Evolutionary conservation across 2,888 invertebrate genomes (phyloP).

Genomic region (Rotaria magnacalcarata): DNA sequence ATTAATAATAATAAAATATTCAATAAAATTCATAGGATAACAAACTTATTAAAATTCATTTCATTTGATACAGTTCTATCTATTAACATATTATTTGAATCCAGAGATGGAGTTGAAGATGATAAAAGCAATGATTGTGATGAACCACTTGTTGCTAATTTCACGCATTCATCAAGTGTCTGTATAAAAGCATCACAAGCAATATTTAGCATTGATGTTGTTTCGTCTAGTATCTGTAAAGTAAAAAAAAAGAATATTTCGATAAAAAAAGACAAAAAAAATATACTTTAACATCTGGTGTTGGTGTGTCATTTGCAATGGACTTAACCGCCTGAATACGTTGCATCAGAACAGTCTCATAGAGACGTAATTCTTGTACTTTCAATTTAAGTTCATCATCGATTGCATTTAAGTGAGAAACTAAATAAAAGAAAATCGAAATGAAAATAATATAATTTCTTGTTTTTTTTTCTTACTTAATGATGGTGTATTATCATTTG

Average conservation of each 20-base stretch:
- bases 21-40: background rate
- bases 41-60: background rate
- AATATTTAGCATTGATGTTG: constrained; percentile 69
- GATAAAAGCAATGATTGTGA: background rate
- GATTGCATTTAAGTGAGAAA: background rate
- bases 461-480: background rate
- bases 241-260: constrained; percentile 55
- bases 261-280: background rate
- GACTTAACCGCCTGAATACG: constrained; percentile 74
- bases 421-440: background rate
- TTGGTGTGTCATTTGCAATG: constrained; percentile 54
- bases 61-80: background rate
- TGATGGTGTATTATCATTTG: background rate
- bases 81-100: no score
- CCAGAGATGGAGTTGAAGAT: background rate
- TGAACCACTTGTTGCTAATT: constrained; percentile 50
- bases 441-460: no score
- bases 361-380: constrained; percentile 72
- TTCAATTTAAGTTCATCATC: constrained; percentile 63
- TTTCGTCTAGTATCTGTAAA: constrained; percentile 62
- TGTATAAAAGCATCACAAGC: constrained; percentile 79
- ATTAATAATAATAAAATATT: background rate
- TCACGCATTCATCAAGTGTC: constrained; percentile 76
- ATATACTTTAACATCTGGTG: constrained; percentile 1
- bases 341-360: constrained; percentile 77